phyloP scores from a whole-genome alignment of 1,140 invertebrate genomes.

The Leptonema lineaticorne region DNA sequence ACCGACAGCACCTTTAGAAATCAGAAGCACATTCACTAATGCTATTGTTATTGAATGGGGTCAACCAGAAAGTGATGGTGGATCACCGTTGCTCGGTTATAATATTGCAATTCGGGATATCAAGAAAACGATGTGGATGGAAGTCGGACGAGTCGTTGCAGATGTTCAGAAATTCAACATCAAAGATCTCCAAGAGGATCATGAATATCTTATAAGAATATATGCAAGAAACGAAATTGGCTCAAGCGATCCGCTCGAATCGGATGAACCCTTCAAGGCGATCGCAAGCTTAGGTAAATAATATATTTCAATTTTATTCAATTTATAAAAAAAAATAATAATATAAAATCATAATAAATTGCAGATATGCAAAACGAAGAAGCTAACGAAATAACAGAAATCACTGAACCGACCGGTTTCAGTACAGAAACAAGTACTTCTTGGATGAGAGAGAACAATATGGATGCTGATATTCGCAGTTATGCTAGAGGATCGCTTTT shows the following conservation, averaged over 20 bases:
- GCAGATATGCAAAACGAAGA: constrained; percentile 52
- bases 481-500: constrained; percentile 81
- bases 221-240: constrained; percentile 95
- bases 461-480: constrained; percentile 89
- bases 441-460: constrained; percentile 86
- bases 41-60: constrained; percentile 91
- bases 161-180: constrained; percentile 82
- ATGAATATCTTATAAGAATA: constrained; percentile 87
- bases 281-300: constrained; percentile 71
- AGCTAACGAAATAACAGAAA: constrained; percentile 53
- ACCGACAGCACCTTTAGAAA: constrained; percentile 86
- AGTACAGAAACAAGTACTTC: constrained; percentile 90
- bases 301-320: neutral
- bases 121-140: constrained; percentile 94
- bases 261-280: constrained; percentile 88
- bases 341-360: no score
- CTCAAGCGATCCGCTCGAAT: constrained; percentile 89
- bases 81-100: constrained; percentile 86
- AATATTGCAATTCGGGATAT: constrained; percentile 90
- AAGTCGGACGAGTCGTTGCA: constrained; percentile 83
- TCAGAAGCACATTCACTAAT: constrained; percentile 77
- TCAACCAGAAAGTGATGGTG: constrained; percentile 89
- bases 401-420: constrained; percentile 73
- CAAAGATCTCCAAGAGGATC: constrained; percentile 83
- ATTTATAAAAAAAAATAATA: neutral